phyloP scores from a whole-genome alignment of 2,797 vertebrate species.

The Oreochromis grahami region DNA sequence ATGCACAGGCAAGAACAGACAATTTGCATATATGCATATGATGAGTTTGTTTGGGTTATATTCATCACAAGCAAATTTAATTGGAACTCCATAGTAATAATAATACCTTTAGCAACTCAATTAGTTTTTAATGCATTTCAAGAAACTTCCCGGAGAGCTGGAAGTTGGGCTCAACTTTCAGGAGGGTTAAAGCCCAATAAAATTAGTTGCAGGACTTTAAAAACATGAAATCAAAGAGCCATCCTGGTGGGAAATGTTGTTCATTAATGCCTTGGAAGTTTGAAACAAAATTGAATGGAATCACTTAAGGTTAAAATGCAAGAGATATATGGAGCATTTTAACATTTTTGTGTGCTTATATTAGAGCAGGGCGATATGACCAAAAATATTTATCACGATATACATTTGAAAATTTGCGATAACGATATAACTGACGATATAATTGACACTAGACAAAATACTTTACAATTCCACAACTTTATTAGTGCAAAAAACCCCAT shows the following conservation, averaged over 20 bases:
- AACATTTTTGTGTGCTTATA: not conserved
- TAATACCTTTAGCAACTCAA: not conserved
- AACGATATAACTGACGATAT: too few species aligned
- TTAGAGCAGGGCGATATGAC: too few species aligned
- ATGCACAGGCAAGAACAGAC: not conserved
- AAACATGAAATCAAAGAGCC: not conserved
- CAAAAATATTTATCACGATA: too few species aligned
- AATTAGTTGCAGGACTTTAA: not conserved
- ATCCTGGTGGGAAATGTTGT: not conserved
- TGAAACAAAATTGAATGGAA: not conserved
- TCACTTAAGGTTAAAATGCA: fast-evolving
- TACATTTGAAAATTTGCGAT: too few species aligned
- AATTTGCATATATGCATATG: not conserved
- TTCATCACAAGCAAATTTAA: not conserved
- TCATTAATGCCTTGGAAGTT: not conserved
- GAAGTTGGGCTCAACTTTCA: not conserved
- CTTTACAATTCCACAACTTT: too few species aligned
- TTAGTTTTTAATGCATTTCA: not conserved
- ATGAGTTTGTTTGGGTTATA: not conserved
- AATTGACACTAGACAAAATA: too few species aligned
- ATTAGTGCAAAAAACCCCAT: too few species aligned
- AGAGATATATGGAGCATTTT: not conserved
- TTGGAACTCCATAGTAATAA: not conserved
- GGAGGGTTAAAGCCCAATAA: not conserved
- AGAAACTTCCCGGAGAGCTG: not conserved